These are phyloP conservation scores for Ameiurus melas DNA, from an alignment of 2,113 vertebrate genomes.

Conservation along the genomic window DNA sequence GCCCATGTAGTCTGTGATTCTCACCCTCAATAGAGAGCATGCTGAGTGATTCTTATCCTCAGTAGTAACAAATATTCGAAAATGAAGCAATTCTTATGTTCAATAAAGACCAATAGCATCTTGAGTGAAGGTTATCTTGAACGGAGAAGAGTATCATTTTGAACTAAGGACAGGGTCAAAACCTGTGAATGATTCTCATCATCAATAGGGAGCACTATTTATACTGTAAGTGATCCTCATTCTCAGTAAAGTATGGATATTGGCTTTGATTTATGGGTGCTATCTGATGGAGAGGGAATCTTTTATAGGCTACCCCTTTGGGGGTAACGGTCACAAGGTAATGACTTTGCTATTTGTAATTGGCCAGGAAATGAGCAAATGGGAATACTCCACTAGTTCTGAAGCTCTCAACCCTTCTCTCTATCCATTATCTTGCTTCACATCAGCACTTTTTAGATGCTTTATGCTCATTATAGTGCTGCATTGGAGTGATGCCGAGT, in stretches of 20 bases:
- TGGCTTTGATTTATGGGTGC: background rate
- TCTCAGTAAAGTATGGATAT: background rate
- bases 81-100: background rate
- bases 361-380: conserved; percentile 23
- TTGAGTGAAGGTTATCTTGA: background rate
- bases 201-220: background rate
- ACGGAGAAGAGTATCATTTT: background rate
- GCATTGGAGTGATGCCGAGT: conserved; percentile 9
- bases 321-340: conserved; percentile 27
- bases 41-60: background rate
- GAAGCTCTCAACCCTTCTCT: conserved; percentile 14
- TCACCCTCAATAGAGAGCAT: background rate
- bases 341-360: conserved; percentile 27
- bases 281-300: background rate
- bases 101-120: background rate
- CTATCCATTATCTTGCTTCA: conserved; percentile 18
- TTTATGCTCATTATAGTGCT: conserved; percentile 22
- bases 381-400: conserved; percentile 17
- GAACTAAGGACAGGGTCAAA: background rate
- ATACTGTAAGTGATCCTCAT: background rate
- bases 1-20: background rate
- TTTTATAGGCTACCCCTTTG: conserved; percentile 19
- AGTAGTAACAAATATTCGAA: background rate
- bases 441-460: conserved; percentile 24
- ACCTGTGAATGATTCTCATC: background rate